Conservation (phyloP, 2,888 invertebrate genomes). For the Papilio demoleus region DNA sequence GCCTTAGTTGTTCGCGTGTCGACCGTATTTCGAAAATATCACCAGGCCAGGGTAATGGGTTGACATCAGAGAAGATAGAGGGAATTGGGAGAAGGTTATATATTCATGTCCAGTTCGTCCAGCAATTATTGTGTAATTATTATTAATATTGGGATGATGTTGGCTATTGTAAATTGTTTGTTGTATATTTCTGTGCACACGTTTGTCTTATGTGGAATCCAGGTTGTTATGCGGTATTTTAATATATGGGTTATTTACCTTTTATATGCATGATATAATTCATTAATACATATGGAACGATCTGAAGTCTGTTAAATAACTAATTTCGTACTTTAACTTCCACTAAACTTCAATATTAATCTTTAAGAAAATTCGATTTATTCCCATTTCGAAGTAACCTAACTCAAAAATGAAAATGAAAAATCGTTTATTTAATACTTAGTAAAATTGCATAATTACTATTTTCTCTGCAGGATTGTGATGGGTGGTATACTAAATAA, state of each 20-base stretch:
- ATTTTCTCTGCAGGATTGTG: slow-evolving; percentile 75
- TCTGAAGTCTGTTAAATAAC: background rate
- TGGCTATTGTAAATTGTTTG: slow-evolving; percentile 8
- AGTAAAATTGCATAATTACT: too few species aligned
- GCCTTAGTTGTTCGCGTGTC: background rate
- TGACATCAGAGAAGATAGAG: background rate
- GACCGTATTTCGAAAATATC: slow-evolving; percentile 1
- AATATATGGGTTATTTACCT: background rate
- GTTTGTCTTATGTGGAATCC: background rate
- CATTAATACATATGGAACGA: background rate
- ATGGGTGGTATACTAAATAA: slow-evolving; percentile 74
- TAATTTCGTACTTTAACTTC: background rate
- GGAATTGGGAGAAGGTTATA: background rate
- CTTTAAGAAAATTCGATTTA: background rate
- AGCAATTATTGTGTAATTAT: slow-evolving; percentile 1
- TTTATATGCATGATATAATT: background rate
- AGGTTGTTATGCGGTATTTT: slow-evolving; percentile 6
- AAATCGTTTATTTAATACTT: too few species aligned
- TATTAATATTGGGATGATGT: slow-evolving; percentile 2
- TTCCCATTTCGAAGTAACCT: too few species aligned
- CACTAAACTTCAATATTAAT: background rate
- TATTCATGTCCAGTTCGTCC: background rate
- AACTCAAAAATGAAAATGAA: too few species aligned
- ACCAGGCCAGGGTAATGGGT: background rate
- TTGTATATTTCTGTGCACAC: background rate